These are phyloP conservation scores for Brachyptera putata DNA, from an alignment of 2,888 invertebrate species.

Conservation along the genomic window DNA sequence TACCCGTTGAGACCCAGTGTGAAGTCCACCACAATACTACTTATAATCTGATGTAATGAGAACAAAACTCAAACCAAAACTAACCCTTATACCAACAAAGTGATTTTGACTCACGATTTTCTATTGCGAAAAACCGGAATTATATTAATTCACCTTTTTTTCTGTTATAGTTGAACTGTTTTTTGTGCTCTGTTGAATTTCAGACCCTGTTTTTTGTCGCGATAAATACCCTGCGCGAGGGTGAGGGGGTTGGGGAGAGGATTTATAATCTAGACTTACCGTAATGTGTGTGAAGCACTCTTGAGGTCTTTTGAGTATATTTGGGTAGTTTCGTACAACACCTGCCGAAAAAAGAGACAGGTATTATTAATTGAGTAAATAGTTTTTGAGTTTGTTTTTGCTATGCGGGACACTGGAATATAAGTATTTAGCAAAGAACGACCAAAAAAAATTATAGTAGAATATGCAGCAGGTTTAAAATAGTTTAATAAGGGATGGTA, in stretches of 20 bases:
- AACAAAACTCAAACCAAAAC: neutral
- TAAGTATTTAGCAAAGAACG: too few relatives aligned
- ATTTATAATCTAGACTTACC: neutral
- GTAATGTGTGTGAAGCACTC: neutral
- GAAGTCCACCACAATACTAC: slow-evolving; percentile 11
- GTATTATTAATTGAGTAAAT: slow-evolving; percentile 3
- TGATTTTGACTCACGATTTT: slow-evolving; percentile 5
- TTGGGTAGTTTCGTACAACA: neutral
- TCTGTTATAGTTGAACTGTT: neutral
- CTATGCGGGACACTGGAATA: too few relatives aligned
- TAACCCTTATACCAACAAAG: slow-evolving; percentile 9
- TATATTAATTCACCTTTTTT: slow-evolving; percentile 15
- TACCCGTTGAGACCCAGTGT: too few relatives aligned
- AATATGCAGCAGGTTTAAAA: too few relatives aligned
- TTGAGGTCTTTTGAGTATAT: neutral
- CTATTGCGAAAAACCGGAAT: slow-evolving; percentile 18
- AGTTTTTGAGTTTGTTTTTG: too few relatives aligned
- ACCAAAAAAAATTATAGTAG: too few relatives aligned
- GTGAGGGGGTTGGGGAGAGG: slow-evolving; percentile 3
- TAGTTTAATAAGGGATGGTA: too few relatives aligned
- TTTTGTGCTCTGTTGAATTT: slow-evolving; percentile 18
- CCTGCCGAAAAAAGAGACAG: neutral
- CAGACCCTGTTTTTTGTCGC: slow-evolving; percentile 1
- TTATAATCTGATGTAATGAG: slow-evolving; percentile 16
- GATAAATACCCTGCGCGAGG: slow-evolving; percentile 9